Evolutionary conservation across 2,888 invertebrate species (phyloP).

Genomic region (Agrochola lota): DNA sequence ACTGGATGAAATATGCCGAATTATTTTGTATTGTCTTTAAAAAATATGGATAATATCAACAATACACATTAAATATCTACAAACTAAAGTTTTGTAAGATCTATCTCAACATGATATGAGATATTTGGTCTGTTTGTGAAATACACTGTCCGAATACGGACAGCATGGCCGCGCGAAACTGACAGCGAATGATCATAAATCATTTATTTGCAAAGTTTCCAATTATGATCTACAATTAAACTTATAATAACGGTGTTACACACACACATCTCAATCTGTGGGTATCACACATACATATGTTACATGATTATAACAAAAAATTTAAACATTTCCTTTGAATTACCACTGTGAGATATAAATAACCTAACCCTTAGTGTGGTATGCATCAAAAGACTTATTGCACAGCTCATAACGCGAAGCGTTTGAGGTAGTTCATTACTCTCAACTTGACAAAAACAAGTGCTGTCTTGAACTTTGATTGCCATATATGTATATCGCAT

Average conservation of each 20-base stretch:
- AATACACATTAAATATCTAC: neutral
- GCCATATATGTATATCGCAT: too few species aligned
- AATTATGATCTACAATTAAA: slow-evolving; percentile 6
- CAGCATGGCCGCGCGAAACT: neutral
- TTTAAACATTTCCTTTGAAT: neutral
- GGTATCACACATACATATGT: too few species aligned
- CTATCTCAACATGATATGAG: neutral
- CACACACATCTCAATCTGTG: neutral
- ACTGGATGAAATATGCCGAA: neutral
- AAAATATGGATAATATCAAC: neutral
- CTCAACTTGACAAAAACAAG: too few species aligned
- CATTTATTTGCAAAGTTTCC: slow-evolving; percentile 20
- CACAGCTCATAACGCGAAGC: too few species aligned
- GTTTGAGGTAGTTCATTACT: too few species aligned
- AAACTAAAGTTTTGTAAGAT: neutral
- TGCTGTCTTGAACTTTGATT: too few species aligned
- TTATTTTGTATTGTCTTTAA: neutral
- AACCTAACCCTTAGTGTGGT: neutral
- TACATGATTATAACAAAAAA: neutral
- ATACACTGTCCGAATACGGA: neutral
- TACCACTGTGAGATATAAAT: neutral
- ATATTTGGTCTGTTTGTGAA: slow-evolving; percentile 4
- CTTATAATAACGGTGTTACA: neutral
- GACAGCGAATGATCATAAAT: slow-evolving; percentile 21
- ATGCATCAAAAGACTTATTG: too few species aligned